A percentile compares a stretch with the other conserved stretches of the same genome.
Conservation (phyloP, 2,888 invertebrate species). For the Dryomyza anilis region DNA sequence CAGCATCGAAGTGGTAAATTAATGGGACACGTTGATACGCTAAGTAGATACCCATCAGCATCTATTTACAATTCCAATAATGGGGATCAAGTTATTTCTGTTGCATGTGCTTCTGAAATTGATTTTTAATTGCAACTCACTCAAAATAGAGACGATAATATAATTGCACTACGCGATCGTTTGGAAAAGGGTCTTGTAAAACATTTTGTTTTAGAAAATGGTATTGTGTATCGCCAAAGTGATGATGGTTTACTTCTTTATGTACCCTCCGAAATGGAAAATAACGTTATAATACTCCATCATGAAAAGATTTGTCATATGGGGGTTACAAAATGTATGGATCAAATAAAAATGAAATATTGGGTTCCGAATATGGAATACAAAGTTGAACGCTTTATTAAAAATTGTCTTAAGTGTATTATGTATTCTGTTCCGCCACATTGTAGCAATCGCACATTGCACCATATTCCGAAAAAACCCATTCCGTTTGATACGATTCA, state of each 20-base stretch:
- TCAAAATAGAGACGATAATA: slow-evolving; percentile 20
- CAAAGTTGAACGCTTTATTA: slow-evolving; percentile 21
- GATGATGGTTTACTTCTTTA: slow-evolving; percentile 1
- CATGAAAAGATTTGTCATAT: slow-evolving; percentile 27
- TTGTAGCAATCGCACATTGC: no score
- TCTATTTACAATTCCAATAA: slow-evolving; percentile 5
- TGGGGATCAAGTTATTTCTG: slow-evolving; percentile 2
- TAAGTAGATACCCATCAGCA: slow-evolving; percentile 20
- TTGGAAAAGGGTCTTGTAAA: slow-evolving; percentile 12
- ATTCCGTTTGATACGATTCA: no score
- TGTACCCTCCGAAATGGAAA: slow-evolving; percentile 22
- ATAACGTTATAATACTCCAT: slow-evolving; percentile 15
- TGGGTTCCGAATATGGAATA: slow-evolving; percentile 24
- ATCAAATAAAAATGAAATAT: slow-evolving; percentile 14
- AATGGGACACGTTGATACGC: slow-evolving; percentile 35
- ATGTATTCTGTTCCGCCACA: slow-evolving; percentile 6
- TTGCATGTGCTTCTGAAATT: no score
- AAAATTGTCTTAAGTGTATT: slow-evolving; percentile 23
- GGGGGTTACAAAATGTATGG: slow-evolving; percentile 21
- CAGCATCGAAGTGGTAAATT: slow-evolving; percentile 31
- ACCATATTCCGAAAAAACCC: slow-evolving; percentile 17
- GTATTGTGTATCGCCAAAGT: slow-evolving; percentile 17
- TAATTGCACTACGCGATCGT: neutral
- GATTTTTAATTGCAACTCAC: slow-evolving; percentile 8
- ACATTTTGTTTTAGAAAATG: slow-evolving; percentile 23